Conservation (phyloP, 2,888 invertebrate species). For the Ennomos quercinarius region DNA sequence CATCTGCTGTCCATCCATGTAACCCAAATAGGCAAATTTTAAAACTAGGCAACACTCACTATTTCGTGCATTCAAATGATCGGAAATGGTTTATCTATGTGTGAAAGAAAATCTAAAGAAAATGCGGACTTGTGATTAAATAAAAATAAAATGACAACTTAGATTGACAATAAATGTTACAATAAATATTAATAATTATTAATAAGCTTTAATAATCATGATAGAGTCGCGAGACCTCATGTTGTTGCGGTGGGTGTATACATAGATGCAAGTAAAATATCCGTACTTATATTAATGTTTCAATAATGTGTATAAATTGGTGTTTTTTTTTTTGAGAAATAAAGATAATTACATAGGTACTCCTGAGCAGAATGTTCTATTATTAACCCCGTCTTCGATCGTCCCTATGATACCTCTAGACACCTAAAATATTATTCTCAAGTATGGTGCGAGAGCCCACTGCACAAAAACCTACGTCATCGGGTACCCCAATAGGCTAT, state of each 20-base stretch:
- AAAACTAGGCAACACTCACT: constrained; percentile 19
- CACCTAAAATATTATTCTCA: no score
- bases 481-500: no score
- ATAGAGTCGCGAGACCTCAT: neutral
- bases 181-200: neutral
- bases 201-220: constrained; percentile 14
- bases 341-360: constrained; percentile 82
- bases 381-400: constrained; percentile 42
- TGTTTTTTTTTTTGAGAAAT: constrained; percentile 80
- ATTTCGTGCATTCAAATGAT: constrained; percentile 7
- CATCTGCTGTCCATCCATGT: constrained; percentile 23
- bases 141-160: constrained; percentile 5
- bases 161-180: neutral
- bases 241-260: constrained; percentile 10
- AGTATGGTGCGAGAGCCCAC: no score
- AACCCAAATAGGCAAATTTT: constrained; percentile 21
- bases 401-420: neutral
- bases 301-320: constrained; percentile 74
- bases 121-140: constrained; percentile 13
- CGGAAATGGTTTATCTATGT: neutral
- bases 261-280: constrained; percentile 20
- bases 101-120: neutral
- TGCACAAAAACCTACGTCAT: no score
- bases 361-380: constrained; percentile 77
- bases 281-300: constrained; percentile 44